These are phyloP conservation scores for Reticulitermes lucifugus DNA, from an alignment of 2,888 invertebrate species.

Conservation along the genomic window DNA sequence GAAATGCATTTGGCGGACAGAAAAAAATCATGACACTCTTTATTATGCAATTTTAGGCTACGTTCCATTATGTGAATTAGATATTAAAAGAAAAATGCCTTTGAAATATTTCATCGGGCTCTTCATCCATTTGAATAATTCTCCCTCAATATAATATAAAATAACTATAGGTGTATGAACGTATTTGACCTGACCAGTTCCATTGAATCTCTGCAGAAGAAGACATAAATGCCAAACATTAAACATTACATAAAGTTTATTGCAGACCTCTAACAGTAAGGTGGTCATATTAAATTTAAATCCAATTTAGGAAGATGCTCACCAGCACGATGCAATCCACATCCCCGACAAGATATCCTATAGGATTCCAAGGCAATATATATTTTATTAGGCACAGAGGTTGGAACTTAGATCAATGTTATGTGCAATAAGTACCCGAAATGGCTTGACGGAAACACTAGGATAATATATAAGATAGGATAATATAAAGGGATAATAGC, in stretches of 20 bases:
- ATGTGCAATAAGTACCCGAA: background rate
- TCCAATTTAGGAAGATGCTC: background rate
- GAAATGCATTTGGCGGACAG: too few relatives aligned
- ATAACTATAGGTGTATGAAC: too few relatives aligned
- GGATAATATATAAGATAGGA: background rate
- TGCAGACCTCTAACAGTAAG: background rate
- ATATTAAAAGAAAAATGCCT: too few relatives aligned
- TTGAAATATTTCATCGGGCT: too few relatives aligned
- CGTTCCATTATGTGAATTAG: too few relatives aligned
- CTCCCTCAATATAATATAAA: too few relatives aligned
- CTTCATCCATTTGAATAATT: too few relatives aligned
- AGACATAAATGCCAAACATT: background rate
- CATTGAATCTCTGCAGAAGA: too few relatives aligned
- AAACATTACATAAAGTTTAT: background rate
- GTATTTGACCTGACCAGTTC: too few relatives aligned
- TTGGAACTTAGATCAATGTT: background rate
- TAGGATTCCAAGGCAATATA: background rate
- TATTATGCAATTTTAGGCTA: too few relatives aligned
- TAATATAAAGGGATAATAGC: too few relatives aligned
- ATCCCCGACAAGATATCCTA: background rate
- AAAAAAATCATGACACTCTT: too few relatives aligned
- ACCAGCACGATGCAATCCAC: background rate
- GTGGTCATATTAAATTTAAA: slow-evolving; percentile 5
- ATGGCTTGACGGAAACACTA: background rate
- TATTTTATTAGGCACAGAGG: background rate